phyloP scores from a whole-genome alignment of 2,888 invertebrate genomes.

The Priapulus caudatus region DNA sequence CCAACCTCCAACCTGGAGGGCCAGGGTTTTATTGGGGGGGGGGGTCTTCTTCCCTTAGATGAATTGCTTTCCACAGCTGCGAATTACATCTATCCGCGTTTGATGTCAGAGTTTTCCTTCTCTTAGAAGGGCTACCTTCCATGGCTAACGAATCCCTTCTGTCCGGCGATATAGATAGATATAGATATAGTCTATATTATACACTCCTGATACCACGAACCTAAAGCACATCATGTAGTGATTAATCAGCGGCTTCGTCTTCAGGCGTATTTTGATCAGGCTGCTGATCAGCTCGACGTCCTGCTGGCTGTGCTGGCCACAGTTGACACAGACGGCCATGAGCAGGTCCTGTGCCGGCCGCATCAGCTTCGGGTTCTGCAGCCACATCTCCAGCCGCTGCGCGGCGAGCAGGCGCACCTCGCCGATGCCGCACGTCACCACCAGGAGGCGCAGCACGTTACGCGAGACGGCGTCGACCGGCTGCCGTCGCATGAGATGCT shows the following conservation, averaged over 20 bases:
- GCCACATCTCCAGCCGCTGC: slow-evolving; percentile 75
- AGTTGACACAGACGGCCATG: slow-evolving; percentile 79
- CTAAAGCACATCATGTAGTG: slow-evolving; percentile 72
- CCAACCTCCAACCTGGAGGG: too few species aligned
- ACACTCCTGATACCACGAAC: too few species aligned
- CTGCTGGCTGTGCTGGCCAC: slow-evolving; percentile 50
- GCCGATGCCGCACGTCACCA: slow-evolving; percentile 69
- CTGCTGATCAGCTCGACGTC: slow-evolving; percentile 63
- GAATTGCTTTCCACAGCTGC: too few species aligned
- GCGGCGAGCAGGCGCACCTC: slow-evolving; percentile 70
- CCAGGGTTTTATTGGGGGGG: too few species aligned
- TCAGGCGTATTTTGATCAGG: slow-evolving; percentile 75
- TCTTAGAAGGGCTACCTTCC: too few species aligned
- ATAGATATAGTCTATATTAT: too few species aligned
- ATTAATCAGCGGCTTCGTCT: slow-evolving; percentile 80
- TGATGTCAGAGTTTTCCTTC: too few species aligned
- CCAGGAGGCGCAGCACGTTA: slow-evolving; percentile 71
- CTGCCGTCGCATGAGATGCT: slow-evolving; percentile 70
- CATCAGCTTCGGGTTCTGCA: slow-evolving; percentile 88
- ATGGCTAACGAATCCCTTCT: too few species aligned
- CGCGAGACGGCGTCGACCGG: slow-evolving; percentile 65
- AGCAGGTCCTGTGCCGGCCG: slow-evolving; percentile 81
- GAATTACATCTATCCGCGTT: too few species aligned
- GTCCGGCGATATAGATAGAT: too few species aligned
- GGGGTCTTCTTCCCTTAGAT: too few species aligned